A percentile compares a stretch with the other conserved stretches of the same genome.
These are phyloP conservation scores for Apodemus agrarius DNA, from an alignment of 2,797 vertebrate species.

Conservation along the genomic window DNA sequence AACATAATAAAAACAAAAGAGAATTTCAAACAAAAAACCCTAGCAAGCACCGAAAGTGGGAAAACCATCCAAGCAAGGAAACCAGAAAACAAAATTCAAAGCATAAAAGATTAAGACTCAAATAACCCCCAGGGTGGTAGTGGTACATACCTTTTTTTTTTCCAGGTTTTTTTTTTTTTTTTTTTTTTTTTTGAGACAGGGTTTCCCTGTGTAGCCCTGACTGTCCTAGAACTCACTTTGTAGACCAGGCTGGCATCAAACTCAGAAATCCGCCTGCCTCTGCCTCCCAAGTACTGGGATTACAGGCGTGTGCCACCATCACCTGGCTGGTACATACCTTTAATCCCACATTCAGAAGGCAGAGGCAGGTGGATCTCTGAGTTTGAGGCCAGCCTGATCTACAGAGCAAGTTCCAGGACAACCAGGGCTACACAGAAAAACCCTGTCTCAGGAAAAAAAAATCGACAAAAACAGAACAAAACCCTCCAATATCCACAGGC, in stretches of 20 bases:
- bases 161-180: no score
- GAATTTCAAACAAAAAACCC: not conserved
- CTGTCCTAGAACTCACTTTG: no score
- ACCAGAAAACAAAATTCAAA: not conserved
- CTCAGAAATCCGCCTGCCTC: no score
- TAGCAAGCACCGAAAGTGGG: not conserved
- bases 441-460: not conserved
- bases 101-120: not conserved
- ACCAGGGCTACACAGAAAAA: not conserved
- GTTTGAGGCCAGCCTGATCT: not conserved
- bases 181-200: no score
- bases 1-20: not conserved
- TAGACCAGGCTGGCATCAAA: no score
- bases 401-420: not conserved
- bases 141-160: no score
- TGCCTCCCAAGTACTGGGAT: no score
- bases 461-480: not conserved
- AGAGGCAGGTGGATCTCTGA: not conserved
- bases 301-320: no score
- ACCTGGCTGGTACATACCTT: no score
- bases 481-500: not conserved
- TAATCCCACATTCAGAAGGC: not conserved
- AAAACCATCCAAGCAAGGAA: not conserved
- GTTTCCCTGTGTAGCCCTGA: no score
- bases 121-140: not conserved